A percentile compares a stretch with the other conserved stretches of the same genome.
Evolutionary conservation across 2,888 invertebrate species (phyloP).

Genomic region (Euclidia mi): DNA sequence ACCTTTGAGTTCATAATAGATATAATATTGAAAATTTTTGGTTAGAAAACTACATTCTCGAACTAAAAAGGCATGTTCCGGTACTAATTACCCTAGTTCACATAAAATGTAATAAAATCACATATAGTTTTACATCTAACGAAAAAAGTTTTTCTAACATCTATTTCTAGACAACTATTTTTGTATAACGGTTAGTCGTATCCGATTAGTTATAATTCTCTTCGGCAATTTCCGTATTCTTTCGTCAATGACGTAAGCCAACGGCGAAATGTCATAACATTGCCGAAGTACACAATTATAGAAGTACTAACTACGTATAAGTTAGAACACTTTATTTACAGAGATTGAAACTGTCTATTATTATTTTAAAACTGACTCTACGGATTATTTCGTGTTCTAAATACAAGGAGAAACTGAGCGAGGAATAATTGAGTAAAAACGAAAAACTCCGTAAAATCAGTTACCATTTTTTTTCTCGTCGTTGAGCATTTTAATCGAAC

Average conservation of each 20-base stretch:
- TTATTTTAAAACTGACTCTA: slow-evolving; percentile 12
- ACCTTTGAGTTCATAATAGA: too few species aligned
- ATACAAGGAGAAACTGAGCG: slow-evolving; percentile 8
- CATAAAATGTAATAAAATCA: slow-evolving; percentile 9
- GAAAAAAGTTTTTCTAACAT: slow-evolving; percentile 29
- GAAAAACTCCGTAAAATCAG: slow-evolving; percentile 15
- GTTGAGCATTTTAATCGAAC: not conserved
- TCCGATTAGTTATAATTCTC: too few species aligned
- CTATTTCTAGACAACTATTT: slow-evolving; percentile 9
- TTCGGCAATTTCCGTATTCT: too few species aligned
- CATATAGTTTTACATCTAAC: slow-evolving; percentile 17
- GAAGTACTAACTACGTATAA: too few species aligned
- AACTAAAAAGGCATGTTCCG: not conserved
- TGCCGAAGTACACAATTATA: too few species aligned
- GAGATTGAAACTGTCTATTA: not conserved
- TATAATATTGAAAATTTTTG: too few species aligned
- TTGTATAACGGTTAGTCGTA: not conserved
- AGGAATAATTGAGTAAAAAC: slow-evolving; percentile 14
- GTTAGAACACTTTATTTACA: too few species aligned
- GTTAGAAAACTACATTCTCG: too few species aligned
- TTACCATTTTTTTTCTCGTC: not conserved
- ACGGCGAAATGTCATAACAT: too few species aligned
- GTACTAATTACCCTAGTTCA: not conserved
- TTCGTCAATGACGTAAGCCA: too few species aligned
- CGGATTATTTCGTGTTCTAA: slow-evolving; percentile 16